These are phyloP conservation scores for Bubo scandiacus DNA, from an alignment of 2,113 vertebrate species.

Conservation along the genomic window DNA sequence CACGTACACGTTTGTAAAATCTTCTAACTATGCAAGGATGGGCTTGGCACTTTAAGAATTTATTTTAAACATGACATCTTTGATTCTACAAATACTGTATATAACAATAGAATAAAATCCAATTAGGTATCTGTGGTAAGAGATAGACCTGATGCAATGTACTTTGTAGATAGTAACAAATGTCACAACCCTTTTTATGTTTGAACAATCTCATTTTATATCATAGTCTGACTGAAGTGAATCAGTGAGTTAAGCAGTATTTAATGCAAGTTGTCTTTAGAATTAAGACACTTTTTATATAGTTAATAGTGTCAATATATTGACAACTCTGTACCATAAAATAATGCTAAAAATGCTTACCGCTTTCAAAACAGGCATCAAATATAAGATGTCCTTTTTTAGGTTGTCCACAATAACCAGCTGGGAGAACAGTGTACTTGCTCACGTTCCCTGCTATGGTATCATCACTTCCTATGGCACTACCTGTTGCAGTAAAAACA, in stretches of 20 bases:
- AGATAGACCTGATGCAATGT: not conserved
- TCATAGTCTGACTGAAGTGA: not conserved
- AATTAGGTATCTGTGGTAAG: not conserved
- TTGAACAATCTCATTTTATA: not conserved
- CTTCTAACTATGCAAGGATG: not conserved
- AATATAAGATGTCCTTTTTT: constrained; percentile 94
- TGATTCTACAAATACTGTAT: not conserved
- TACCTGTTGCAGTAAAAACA: constrained; percentile 71
- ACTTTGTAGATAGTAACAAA: not conserved
- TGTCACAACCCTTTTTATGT: not conserved
- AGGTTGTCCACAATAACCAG: constrained; percentile 81
- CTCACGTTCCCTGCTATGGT: constrained; percentile 90
- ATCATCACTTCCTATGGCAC: constrained; percentile 85
- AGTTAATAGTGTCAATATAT: not conserved
- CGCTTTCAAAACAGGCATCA: constrained; percentile 98
- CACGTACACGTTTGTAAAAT: not conserved
- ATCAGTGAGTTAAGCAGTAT: not conserved
- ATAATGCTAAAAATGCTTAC: constrained; percentile 75
- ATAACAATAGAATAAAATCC: not conserved
- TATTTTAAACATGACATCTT: not conserved
- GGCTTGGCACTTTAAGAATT: not conserved
- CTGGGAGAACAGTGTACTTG: constrained; percentile 85
- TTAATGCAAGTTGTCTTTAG: not conserved
- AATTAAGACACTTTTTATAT: not conserved
- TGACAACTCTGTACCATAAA: not conserved